Evolutionary conservation across 1,140 invertebrate species (phyloP).

Genomic region (Drosophila kikkawai): DNA sequence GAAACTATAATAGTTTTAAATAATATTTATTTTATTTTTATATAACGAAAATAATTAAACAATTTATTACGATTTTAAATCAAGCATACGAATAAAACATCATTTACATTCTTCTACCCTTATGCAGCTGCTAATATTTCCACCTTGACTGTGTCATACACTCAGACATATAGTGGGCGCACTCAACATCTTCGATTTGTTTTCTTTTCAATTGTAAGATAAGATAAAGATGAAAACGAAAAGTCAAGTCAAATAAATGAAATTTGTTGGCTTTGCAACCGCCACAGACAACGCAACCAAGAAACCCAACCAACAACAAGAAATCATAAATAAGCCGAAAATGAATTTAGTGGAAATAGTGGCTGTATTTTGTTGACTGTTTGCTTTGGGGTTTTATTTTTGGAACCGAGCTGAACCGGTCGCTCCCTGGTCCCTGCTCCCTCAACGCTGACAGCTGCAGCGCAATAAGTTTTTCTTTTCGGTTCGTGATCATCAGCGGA

Average conservation of each 20-base stretch:
- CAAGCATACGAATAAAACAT: no score
- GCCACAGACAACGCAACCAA: not conserved
- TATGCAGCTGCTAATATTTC: not conserved
- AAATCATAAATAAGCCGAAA: slow-evolving; percentile 60
- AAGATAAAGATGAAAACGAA: slow-evolving; percentile 55
- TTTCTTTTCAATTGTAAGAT: slow-evolving; percentile 53
- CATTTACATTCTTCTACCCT: not conserved
- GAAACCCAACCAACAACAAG: slow-evolving; percentile 2
- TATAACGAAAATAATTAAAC: no score
- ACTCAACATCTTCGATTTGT: slow-evolving; percentile 50
- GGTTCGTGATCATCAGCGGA: slow-evolving; percentile 15
- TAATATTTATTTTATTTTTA: not conserved
- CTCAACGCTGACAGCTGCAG: slow-evolving; percentile 63
- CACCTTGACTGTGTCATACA: not conserved
- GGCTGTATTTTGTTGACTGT: slow-evolving; percentile 13
- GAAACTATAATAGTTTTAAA: not conserved
- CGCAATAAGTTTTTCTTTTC: slow-evolving; percentile 40
- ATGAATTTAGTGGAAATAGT: slow-evolving; percentile 41
- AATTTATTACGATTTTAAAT: no score
- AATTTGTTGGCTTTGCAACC: slow-evolving; percentile 30
- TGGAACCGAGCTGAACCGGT: slow-evolving; percentile 42
- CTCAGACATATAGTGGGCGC: slow-evolving; percentile 1
- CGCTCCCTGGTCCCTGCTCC: not conserved
- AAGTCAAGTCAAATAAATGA: slow-evolving; percentile 39
- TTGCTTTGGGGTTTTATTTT: slow-evolving; percentile 56